Base-by-base conservation (phyloP, 1,140 invertebrate genomes). In the Radopholus similis region DNA sequence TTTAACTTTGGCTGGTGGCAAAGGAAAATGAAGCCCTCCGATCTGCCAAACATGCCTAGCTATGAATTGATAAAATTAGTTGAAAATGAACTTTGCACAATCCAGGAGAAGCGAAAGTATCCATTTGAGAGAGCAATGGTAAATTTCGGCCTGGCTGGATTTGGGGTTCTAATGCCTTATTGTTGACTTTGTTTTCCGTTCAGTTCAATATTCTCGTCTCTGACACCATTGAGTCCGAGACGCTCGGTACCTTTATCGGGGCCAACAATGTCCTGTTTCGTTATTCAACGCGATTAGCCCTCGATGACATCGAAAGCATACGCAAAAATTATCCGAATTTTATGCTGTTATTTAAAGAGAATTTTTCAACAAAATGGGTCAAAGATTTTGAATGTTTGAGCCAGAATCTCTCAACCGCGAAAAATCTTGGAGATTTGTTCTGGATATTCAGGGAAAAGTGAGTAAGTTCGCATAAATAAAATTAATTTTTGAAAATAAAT, bases 301-400 rank as follows among this genome's bases (percentile, higher is more conserved):
- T 70, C 21, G 42, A 68, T 13, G 18, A 57, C 34, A 40, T 56
- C 13, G 42, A 55, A 13, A 37, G 35, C 47, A 47, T 70, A 2
- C 57, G 53, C 32, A 47, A 32, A 2, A 35, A 66, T 23, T 66
- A 66, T 44, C 63, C 68, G 23, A 59, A 70, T 35, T 65, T 70
- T 11, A 37, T 60, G 8, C 40, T 15, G 11, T 30, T 66, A 2
- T 37, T 66, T 21, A 66, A 66, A 35, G 65, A 60, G 21, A 23
- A 30, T 23, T 23, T 62, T 26, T 13, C 51, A 15, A 32, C 47
- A 13, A 13, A 35, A 60, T 21, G 49, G 28, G 55, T 62, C n/a
- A 57, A 60, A 38, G 34, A 44, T 8, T 28, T 58, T 30, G 13
- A 66, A 66, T n/a, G 37, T 44, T n/a, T 60, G 18, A 37, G 26